Percentiles rank a stretch among this genome's conserved stretches.
Conservation (phyloP, 2,113 vertebrate species). For the Pluvianellus socialis region DNA sequence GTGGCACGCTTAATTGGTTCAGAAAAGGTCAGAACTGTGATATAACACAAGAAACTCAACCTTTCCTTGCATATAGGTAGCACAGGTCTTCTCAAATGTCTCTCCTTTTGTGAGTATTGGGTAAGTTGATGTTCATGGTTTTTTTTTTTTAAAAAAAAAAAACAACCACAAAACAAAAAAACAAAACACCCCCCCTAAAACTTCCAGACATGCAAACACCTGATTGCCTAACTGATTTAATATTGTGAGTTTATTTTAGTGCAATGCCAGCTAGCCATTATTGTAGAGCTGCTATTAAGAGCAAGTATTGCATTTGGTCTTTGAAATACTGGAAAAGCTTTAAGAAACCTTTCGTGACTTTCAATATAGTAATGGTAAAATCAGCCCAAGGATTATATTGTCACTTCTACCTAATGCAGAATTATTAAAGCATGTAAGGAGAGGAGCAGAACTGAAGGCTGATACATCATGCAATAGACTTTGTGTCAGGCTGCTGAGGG, state of each 20-base stretch:
- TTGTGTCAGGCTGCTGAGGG: conserved; percentile 28
- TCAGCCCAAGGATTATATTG: conserved; percentile 27
- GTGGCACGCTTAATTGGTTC: neutral
- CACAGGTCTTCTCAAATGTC: neutral
- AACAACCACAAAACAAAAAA: no score
- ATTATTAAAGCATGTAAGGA: conserved; percentile 39
- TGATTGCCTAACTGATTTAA: neutral
- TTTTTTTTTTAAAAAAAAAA: neutral
- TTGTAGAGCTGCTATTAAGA: neutral
- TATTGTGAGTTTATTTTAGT: neutral
- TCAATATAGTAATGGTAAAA: neutral
- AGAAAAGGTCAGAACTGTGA: neutral
- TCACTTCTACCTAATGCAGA: conserved; percentile 47
- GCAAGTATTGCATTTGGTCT: neutral
- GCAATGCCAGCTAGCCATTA: neutral
- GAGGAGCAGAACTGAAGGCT: neutral
- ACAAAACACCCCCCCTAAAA: no score
- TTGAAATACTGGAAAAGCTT: neutral
- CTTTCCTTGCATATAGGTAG: neutral
- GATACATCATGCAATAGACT: conserved; percentile 46
- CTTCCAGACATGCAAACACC: neutral
- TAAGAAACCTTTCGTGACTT: neutral
- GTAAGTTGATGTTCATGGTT: neutral
- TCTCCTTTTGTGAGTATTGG: neutral
- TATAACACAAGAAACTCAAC: neutral